A percentile compares a stretch with the other conserved stretches of the same genome.
Evolutionary conservation across 2,113 vertebrate species (phyloP).

Genomic region (Perognathus longimembris): DNA sequence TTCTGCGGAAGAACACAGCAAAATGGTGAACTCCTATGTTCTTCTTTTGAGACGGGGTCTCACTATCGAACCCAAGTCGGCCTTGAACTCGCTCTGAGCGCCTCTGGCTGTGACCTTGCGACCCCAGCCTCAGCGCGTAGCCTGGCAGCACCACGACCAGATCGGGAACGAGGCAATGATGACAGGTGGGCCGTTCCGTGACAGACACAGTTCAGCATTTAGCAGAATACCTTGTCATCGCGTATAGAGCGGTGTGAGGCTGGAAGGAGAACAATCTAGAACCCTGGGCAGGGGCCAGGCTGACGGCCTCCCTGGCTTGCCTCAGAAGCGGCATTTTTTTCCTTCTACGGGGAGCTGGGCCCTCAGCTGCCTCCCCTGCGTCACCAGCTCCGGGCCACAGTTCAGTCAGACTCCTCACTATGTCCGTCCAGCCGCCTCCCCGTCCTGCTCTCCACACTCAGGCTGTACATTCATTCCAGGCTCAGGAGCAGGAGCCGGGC

Average conservation of each 20-base stretch:
- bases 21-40: neutral
- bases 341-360: neutral
- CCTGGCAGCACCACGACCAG: neutral
- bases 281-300: too few relatives aligned
- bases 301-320: too few relatives aligned
- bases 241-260: neutral
- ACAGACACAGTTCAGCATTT: neutral
- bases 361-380: neutral
- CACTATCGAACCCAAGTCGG: neutral
- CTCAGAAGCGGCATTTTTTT: neutral
- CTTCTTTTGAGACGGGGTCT: neutral
- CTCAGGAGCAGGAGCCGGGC: neutral
- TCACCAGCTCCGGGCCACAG: neutral
- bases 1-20: neutral
- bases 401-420: neutral
- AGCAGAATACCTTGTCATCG: neutral
- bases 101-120: neutral
- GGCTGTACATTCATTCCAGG: neutral
- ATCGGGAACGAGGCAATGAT: neutral
- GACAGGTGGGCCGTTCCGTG: neutral
- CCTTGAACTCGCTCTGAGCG: neutral
- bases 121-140: neutral
- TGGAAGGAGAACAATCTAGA: neutral
- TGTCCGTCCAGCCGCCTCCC: too few relatives aligned
- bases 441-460: neutral